Base-by-base conservation (phyloP, 2,888 invertebrate species). In the Aphidius colemani region DNA sequence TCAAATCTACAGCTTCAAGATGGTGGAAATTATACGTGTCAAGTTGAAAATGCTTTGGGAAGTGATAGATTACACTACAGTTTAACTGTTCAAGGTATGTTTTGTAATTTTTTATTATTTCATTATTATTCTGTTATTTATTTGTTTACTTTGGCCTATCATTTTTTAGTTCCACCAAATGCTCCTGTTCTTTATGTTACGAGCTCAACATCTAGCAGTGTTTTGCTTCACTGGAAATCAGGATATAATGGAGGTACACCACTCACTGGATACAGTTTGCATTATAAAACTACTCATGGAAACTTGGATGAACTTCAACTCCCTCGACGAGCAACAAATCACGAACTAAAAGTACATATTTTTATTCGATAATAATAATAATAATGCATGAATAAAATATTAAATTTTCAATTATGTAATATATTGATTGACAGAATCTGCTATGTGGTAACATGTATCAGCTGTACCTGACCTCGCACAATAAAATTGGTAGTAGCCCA, bases 401-500 rank as follows among this genome's bases (percentile, higher is more conserved):
- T 18, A 18, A 18, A 18, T 30, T 30, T 30, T 30, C 5, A 5
- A 30, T 5, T 30, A 5, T 30, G 30, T 30, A 30, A 30, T 30
- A 30, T 57, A 55, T 59, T 45, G 59, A 7, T 44, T 9, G 18
- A 60, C 63, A 85, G 86, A 87, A 88, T 5, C 83, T 91, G 7
- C 84, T 88, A 2, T 91, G 91, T 74, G 91, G 91, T 11, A 90
- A 89, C 71, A 89, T 89, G 64, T 91, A 91, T 78, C 90, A 91
- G 74, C 85, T 91, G 51, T 89, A 88, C 73, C 77, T 91, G 74
- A 88, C 88, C 44, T 88, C 89, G 7, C 88, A 88, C 78, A 91
- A 91, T 75, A 89, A 88, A 80, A 89, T 91, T 61, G 91, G 91
- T 53, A 87, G 86, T 71, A 90, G 90, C 18, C 87, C 88, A 18